Evolutionary conservation across 2,797 vertebrate species (phyloP).

Genomic region (Spondyliosoma cantharus): DNA sequence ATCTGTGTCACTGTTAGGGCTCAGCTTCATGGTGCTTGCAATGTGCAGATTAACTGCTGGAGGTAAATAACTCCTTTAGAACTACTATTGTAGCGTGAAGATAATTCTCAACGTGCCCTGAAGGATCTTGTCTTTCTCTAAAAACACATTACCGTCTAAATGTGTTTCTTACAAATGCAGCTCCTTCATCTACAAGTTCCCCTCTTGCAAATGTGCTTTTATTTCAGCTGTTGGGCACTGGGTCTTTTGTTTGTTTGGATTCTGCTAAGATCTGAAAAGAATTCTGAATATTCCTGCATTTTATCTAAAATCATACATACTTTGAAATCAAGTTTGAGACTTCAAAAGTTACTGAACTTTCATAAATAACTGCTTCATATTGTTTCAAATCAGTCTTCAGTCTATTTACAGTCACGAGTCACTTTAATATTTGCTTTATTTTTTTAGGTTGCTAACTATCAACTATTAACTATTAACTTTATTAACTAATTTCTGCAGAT

Average conservation of each 20-base stretch:
- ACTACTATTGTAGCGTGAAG: constrained; percentile 59
- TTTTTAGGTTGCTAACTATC: background rate
- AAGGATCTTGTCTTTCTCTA: constrained; percentile 47
- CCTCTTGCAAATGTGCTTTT: constrained; percentile 12
- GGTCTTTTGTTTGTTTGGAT: background rate
- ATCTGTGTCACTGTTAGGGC: constrained; percentile 52
- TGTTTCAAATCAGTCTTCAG: background rate
- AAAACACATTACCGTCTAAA: constrained; percentile 40
- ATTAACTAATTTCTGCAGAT: too few species aligned
- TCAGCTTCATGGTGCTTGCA: constrained; percentile 49
- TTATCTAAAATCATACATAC: background rate
- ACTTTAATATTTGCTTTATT: background rate
- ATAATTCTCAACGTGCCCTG: constrained; percentile 60
- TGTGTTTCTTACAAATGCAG: constrained; percentile 13
- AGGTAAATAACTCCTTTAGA: constrained; percentile 57
- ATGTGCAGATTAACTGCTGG: constrained; percentile 59
- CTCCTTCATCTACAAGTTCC: constrained; percentile 17
- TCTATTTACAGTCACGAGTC: background rate
- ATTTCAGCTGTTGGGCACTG: background rate
- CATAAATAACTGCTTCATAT: background rate
- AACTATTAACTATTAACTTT: too few species aligned
- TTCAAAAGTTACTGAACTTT: background rate
- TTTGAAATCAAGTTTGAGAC: background rate
- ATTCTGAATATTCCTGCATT: background rate
- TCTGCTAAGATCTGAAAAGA: too few species aligned